Base-by-base conservation (phyloP, 2,888 invertebrate species). In the Leptinotarsa rubiginosa region DNA sequence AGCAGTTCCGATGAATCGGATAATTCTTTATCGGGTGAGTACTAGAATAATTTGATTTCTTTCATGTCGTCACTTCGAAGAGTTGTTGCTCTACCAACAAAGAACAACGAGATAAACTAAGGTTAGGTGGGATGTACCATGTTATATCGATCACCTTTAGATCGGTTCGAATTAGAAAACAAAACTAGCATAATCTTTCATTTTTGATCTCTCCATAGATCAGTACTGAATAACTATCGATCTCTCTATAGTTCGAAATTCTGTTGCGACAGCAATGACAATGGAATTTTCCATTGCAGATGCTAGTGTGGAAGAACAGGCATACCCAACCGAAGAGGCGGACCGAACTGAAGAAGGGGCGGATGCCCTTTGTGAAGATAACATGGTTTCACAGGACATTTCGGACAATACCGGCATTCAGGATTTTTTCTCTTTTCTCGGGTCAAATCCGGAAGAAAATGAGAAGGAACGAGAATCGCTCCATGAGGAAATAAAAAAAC, bases 401-500 rank as follows among this genome's bases (percentile, higher is more conserved):
- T 41, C 65, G 18, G 41, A 31, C n/a, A 13, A 5, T 41, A 15
- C n/a, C 7, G 18, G 31, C 25, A 65, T 41, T 25, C 41, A 65
- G 16, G 65, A 41, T 10, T 18, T 41, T 47, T 65, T 31, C 31
- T 31, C 16, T 41, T 25, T 65, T 20, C 41, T 47, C 31, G 65
- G 65, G 31, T 65, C n/a, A 47, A 65, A 65, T 15, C 65, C 65
- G 18, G 20, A 10, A 49, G 25, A 47, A 18, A 56, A 64, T 49
- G 64, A 41, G 10, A 49, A 47, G 64, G 50, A 62, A 62, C 18
- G 50, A 3, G 64, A 49, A 20, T 62, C 69, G 22, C 31, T 69
- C 47, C 69, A 73, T 47, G 65, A 64, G 18, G 69, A 69, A 65
- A 20, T 73, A 10, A 65, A 22, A 47, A 49, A 15, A 69, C 69